A percentile compares a stretch with the other conserved stretches of the same genome.
Conservation (phyloP, 2,888 invertebrate species). For the Morpho achilles region DNA sequence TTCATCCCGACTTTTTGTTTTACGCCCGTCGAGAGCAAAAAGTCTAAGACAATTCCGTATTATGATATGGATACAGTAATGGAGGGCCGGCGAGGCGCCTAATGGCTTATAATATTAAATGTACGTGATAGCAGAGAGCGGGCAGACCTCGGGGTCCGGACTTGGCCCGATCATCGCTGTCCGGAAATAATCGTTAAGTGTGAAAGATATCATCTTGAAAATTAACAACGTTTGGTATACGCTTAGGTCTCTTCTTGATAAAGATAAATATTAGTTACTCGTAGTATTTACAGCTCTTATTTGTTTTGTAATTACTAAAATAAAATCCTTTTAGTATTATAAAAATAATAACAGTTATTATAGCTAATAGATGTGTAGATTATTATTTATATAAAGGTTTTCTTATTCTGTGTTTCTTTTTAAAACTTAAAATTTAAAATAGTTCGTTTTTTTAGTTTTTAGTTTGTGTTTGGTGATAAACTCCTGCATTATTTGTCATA, state of each 20-base stretch:
- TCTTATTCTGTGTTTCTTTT: too few relatives aligned
- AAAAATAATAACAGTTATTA: too few relatives aligned
- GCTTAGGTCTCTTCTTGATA: conserved; percentile 11
- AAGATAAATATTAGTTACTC: not conserved
- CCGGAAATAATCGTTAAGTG: conserved; percentile 57
- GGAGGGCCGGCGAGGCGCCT: conserved; percentile 68
- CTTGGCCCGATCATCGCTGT: conserved; percentile 31
- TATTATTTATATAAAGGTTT: too few relatives aligned
- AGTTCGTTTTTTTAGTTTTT: too few relatives aligned
- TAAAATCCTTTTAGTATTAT: too few relatives aligned
- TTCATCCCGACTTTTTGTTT: conserved; percentile 70
- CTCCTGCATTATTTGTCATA: too few relatives aligned
- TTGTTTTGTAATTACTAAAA: too few relatives aligned
- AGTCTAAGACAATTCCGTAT: conserved; percentile 77
- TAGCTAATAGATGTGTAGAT: too few relatives aligned
- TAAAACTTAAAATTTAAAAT: too few relatives aligned
- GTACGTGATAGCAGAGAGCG: conserved; percentile 60
- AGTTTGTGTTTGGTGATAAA: too few relatives aligned
- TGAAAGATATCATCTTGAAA: conserved; percentile 38
- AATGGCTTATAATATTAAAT: conserved; percentile 76
- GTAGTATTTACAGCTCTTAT: not conserved
- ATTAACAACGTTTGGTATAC: conserved; percentile 25
- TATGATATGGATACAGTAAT: conserved; percentile 78
- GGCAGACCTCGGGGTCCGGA: conserved; percentile 29
- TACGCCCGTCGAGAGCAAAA: conserved; percentile 68